These are phyloP conservation scores for Mormyrops attenuatus DNA, from an alignment of 2,797 vertebrate genomes.

Conservation along the genomic window DNA sequence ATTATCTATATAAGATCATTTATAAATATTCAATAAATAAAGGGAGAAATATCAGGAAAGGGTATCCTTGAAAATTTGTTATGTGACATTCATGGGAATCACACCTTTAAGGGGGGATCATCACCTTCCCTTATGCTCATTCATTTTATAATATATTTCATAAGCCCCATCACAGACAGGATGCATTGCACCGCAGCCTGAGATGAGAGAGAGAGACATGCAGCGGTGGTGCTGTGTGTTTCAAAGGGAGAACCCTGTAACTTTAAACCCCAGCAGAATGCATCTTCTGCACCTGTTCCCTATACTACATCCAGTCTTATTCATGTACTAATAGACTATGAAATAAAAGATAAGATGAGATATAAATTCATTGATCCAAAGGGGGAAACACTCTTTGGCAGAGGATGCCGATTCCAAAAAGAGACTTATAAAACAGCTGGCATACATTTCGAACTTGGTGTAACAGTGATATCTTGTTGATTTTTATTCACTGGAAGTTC, in stretches of 20 bases:
- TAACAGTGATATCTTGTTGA: neutral
- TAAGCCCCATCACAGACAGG: neutral
- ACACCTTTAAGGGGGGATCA: neutral
- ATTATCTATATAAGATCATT: neutral
- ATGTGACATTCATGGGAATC: neutral
- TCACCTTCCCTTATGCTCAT: neutral
- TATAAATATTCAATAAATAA: neutral
- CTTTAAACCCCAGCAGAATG: slow-evolving; percentile 17
- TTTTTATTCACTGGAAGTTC: neutral
- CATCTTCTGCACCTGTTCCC: slow-evolving; percentile 29
- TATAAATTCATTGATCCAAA: neutral
- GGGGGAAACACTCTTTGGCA: neutral
- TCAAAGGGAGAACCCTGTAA: slow-evolving; percentile 14
- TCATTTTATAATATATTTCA: neutral
- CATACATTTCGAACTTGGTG: neutral
- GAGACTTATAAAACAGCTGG: neutral
- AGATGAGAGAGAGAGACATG: too few relatives aligned
- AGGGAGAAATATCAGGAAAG: neutral
- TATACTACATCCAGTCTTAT: neutral
- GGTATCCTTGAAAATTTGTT: neutral
- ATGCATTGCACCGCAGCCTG: neutral
- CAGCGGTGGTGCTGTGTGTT: neutral
- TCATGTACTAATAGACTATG: neutral
- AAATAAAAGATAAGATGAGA: neutral
- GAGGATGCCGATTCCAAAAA: neutral